Evolutionary conservation across 2,797 vertebrate species (phyloP), one percentile per base, ranked within the genome.

Genomic region (Eulemur albifrons): DNA sequence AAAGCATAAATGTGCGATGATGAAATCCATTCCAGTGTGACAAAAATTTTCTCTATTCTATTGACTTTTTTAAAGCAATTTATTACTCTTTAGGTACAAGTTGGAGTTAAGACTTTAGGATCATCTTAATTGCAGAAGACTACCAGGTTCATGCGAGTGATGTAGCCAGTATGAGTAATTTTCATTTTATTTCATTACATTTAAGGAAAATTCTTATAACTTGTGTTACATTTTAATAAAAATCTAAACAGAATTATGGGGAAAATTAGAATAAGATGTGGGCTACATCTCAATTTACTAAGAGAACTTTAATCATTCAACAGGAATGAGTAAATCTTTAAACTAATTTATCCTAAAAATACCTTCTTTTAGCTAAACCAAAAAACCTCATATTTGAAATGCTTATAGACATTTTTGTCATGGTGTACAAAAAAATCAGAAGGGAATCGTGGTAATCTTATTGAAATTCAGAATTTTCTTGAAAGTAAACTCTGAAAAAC

Each of bases 1-100:
- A 97, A 96, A 23, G 9, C 4, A 93, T 43, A 77, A 96, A 90
- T 15, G 2, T 69, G n/a, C 21, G 93, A 97, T 89, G 75, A 73
- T 88, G 4, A 90, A 84, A 4, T 59, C 63, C 84, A 91, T 96
- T 73, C 48, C 20, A 86, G 30, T 69, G 14, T 3, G 38, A 63
- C n/a, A 90, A 67, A 75, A 61, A 73, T 90, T 97, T 88, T 88
- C 77, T 96, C 59, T 4, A 52, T 43, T 25, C 67, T 90, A 1
- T 35, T 92, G 45, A n/a, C 45, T 84, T 77, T 83, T 90, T 70
- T 6, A n/a, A 81, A 83, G 23, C 32, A 52, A 77, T 90, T 83
- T 70, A 48, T 43, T 65, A 70, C 12, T 91, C 15, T 83, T 82
- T 13, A 59, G 40, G 30, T 63, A 20, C 5, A 63, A 81, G 15